Base-by-base conservation (phyloP, 2,113 vertebrate species). In the Paratilapia polleni region DNA sequence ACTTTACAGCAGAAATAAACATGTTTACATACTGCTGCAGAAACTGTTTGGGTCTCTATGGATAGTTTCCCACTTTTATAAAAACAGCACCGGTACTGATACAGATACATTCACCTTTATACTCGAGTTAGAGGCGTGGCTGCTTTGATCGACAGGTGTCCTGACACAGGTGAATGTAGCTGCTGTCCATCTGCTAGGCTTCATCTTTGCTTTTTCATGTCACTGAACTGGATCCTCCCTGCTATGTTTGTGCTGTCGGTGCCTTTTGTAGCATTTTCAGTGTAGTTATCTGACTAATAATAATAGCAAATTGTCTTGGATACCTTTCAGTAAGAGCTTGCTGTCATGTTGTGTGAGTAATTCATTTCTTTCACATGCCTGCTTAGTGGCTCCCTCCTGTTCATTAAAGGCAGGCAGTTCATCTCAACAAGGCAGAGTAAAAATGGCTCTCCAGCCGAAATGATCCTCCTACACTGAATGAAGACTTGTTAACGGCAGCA, bases 401-500 rank as follows among this genome's bases (percentile, higher is more conserved):
- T 91, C 77, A 78, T 85, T 84, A 87, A 68, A 56, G 6, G 78
- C 20, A 41, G 62, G 17, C 78, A 28, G 26, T 81, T 87, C 66
- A 15, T 84, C 59, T 88, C 26, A 28, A 56, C 54, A 10, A 2
- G 9, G 77, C 52, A 19, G 54, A 80, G 68, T 41, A 70, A 80
- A 81, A 80, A 62, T 73, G 49, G 24, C 10, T 60, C 60, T 80
- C 58, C 49, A 28, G 15, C 59, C 54, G 43, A 63, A 80, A 82
- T 74, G 12, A 66, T 84, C 85, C 41, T 73, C 60, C 60, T n/a
- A 24, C 12, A 0, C 66, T 22, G 12, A 87, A 68, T 14, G 19
- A 20, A 64, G 43, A 77, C 78, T 66, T 79, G 57, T 82, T 78
- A 86, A 41, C 26, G 36, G 66, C 19, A 24, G 19, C 82, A 81